phyloP scores from a whole-genome alignment of 30 jellyfish, hydroid and myxozoan genomes.

The Hydractinia echinata region DNA sequence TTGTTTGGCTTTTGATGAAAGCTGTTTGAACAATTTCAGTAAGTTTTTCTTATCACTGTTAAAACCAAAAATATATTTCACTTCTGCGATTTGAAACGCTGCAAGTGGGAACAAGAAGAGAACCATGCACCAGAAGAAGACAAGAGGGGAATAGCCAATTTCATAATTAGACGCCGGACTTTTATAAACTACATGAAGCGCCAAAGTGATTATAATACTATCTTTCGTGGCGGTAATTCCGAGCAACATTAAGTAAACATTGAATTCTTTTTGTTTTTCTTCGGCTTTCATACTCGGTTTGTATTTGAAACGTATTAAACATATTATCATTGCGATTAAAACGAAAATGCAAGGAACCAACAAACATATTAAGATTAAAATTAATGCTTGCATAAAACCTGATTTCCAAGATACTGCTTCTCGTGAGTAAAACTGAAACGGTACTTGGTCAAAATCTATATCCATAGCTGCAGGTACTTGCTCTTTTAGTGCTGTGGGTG shows the following conservation, averaged over 20 bases:
- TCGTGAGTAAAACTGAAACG: slow-evolving; percentile 12
- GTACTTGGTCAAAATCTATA: slow-evolving; percentile 22
- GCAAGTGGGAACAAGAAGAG: slow-evolving; percentile 14
- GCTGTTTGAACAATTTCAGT: neutral
- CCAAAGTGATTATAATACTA: neutral
- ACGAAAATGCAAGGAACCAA: slow-evolving; percentile 13
- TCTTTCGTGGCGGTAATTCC: slow-evolving; percentile 1
- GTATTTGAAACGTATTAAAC: neutral
- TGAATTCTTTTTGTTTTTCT: neutral
- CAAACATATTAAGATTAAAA: neutral
- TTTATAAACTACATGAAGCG: neutral
- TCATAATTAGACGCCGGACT: neutral
- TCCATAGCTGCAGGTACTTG: neutral
- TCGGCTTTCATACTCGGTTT: neutral
- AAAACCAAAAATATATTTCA: slow-evolving; percentile 13
- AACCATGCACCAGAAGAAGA: slow-evolving; percentile 4
- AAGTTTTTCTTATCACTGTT: neutral
- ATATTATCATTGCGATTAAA: neutral
- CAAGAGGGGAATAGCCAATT: slow-evolving; percentile 19
- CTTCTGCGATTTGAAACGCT: neutral
- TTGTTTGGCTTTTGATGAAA: slow-evolving; percentile 14
- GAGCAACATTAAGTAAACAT: neutral
- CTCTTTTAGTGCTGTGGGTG: slow-evolving; percentile 4
- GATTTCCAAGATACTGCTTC: neutral
- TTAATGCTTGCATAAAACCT: slow-evolving; percentile 1